Base-by-base conservation (phyloP, 2,113 vertebrate genomes). In the Muntiacus muntjak region DNA sequence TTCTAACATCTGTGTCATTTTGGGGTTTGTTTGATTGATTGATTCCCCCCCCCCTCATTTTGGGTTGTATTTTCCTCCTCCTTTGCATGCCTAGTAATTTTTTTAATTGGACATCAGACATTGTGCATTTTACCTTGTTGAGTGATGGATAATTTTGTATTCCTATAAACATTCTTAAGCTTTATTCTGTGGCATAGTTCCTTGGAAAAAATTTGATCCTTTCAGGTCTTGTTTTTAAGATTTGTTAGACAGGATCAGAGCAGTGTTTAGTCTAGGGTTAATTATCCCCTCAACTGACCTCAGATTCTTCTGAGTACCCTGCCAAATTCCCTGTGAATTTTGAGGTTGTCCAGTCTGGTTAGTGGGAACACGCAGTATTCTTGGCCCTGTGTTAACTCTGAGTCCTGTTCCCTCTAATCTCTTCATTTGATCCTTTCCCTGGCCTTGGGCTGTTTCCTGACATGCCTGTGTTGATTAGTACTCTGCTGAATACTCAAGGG, bases 251-350 rank as follows among this genome's bases (percentile, higher is more conserved):
- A 94, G 88, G 79, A 92, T 43, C 76, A 89, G 57, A 92, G 94
- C 43, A 88, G 47, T 96, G 83, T 94, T 96, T 97, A 97, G 94
- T 88, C 83, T 96, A 89, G 85, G 92, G 81, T 92, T 94, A 94
- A 92, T 96, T 89, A 89, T 94, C 55, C 40, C 92, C 95, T 88
- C 76, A 67, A 76, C 11, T 79, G 96, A 96, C 84, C 95, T 47
- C 58, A 92, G 78, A 92, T 92, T 92, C 67, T 94, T 92, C 67
- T 79, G 50, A 71, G 36, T 47, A 60, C 30, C 85, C 76, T 84
- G 93, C 89, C 89, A 85, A 60, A 96, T 81, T 79, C 78, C 64
- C 95, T 96, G 76, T 67, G 89, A 94, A 95, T 95, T 97, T 88
- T 91, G 88, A 97, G 85, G 67, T 84, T 97, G 89, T 94, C 71